These are phyloP conservation scores for Pterobdella sp. DNA, from an alignment of 2,888 invertebrate genomes.

Conservation along the genomic window DNA sequence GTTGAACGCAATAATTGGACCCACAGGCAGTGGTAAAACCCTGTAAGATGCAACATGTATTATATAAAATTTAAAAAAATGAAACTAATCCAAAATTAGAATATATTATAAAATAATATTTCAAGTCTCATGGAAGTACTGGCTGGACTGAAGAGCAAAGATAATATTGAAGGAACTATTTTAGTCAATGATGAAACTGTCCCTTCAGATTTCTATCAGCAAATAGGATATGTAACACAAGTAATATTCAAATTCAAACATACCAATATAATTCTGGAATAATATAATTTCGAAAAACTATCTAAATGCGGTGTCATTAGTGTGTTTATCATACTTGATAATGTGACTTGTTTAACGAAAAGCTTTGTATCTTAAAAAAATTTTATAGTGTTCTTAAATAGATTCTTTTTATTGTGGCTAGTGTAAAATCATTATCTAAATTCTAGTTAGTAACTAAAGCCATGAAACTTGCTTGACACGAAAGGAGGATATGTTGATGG, in stretches of 20 bases:
- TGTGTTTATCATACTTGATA: no score
- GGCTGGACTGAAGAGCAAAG: slow-evolving; percentile 36
- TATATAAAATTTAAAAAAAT: not conserved
- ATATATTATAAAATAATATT: not conserved
- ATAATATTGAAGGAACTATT: slow-evolving; percentile 40
- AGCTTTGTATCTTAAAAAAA: not conserved
- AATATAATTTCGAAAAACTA: no score
- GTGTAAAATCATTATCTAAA: not conserved
- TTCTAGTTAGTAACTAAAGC: not conserved
- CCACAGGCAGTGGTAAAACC: not conserved
- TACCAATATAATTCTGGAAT: no score
- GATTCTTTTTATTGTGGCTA: not conserved
- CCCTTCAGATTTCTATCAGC: slow-evolving; percentile 50
- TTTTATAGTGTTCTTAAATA: not conserved
- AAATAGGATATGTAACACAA: slow-evolving; percentile 52
- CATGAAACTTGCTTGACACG: not conserved
- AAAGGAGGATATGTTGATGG: slow-evolving; percentile 52
- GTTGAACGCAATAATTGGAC: slow-evolving; percentile 3
- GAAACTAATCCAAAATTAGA: not conserved
- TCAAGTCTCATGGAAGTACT: slow-evolving; percentile 37
- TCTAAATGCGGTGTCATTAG: no score
- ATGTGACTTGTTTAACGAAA: no score
- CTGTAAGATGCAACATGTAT: not conserved
- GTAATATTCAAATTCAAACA: no score
- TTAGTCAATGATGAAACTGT: slow-evolving; percentile 47